Conservation (phyloP, 2,797 vertebrate genomes). For the Fringilla coelebs region DNA sequence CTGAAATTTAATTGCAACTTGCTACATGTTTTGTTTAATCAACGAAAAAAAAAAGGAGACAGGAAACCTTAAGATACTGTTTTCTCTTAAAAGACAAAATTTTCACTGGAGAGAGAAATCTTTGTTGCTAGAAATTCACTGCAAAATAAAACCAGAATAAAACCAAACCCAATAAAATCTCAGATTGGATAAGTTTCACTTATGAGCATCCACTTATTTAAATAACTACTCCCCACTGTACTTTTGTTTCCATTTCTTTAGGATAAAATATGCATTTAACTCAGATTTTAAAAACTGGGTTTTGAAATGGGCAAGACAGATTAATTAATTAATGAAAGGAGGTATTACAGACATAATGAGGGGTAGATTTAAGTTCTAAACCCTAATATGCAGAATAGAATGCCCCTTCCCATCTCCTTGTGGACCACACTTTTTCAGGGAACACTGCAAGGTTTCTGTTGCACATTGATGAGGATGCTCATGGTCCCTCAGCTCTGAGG, state of each 20-base stretch:
- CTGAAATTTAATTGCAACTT: constrained; percentile 56
- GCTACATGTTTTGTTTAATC: constrained; percentile 45
- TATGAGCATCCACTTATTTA: neutral
- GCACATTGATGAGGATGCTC: neutral
- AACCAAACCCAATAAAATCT: neutral
- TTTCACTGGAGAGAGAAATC: neutral
- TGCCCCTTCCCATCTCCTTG: neutral
- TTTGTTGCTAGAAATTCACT: neutral
- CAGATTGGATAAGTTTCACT: neutral
- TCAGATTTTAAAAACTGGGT: neutral
- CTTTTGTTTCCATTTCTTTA: neutral
- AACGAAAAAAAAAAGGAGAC: neutral
- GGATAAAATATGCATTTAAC: neutral
- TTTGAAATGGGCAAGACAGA: neutral
- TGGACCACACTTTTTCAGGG: neutral
- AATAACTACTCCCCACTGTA: neutral
- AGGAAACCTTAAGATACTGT: neutral
- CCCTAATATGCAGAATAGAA: neutral
- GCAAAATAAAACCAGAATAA: constrained; percentile 28
- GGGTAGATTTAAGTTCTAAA: neutral
- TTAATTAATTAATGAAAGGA: neutral
- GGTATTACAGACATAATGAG: neutral
- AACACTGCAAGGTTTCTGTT: neutral
- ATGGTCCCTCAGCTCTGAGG: neutral
- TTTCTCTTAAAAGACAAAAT: constrained; percentile 45